Base-by-base conservation (phyloP, 2,113 vertebrate species). In the Chloropsis cyanopogon region DNA sequence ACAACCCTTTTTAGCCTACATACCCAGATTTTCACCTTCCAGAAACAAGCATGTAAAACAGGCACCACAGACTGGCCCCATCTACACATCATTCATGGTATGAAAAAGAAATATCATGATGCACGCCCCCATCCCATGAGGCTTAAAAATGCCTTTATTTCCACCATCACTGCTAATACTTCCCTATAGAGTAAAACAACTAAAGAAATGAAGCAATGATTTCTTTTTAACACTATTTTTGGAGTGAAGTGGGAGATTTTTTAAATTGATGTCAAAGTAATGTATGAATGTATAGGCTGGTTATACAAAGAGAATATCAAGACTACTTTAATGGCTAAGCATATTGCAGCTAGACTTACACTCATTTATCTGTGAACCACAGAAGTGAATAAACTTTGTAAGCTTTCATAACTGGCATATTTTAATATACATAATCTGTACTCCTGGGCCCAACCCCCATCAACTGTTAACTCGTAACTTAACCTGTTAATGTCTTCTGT, bases 341-440 rank as follows among this genome's bases (percentile, higher is more conserved):
- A 7, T 33, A 50, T 7, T 4, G 3, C 18, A 9, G 9, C 23
- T 2, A 63, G 15, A 59, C 15, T 70, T 14, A 42, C 0, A 2
- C 3, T 78, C 5, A 44, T 66, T 89, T 44, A 25, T 19, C 29
- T 25, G 15, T 29, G 7, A 76, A 57, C 26, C 31, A 47, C 13
- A 60, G n/a, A 84, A 41, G 35, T 17, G 0, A 63, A 14, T 44
- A 23, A 39, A 71, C 1, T 9, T 21, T 50, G 2, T 39, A 53
- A 59, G 2, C 4, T 35, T 24, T 50, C 78, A 25, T 61, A 46
- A 42, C 18, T 16, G 35, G 16, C 11, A n/a, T 69, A 50, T 33
- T 44, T 85, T n/a, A n/a, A n/a, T n/a, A n/a, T n/a, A n/a, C n/a
- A n/a, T n/a, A 37, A 49, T 37, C 9, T 86, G 15, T 71, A 9